Conservation (phyloP, 2,888 invertebrate species). For the Herminia tarsipennalis region DNA sequence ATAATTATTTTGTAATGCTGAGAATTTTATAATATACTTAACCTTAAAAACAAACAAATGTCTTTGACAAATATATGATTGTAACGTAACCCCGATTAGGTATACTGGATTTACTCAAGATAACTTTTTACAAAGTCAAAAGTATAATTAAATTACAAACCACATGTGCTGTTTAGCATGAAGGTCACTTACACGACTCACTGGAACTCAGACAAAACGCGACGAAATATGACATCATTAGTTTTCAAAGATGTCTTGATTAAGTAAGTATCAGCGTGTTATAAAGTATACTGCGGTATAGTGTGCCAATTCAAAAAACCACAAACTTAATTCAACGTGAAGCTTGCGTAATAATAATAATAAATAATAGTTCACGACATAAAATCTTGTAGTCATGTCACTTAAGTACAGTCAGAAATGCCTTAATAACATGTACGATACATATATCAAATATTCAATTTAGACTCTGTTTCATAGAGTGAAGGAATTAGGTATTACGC, state of each 20-base stretch:
- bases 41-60: no score
- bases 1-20: no score
- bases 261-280: constrained; percentile 35
- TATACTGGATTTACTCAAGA: constrained; percentile 29
- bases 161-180: constrained; percentile 61
- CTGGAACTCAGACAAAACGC: constrained; percentile 57
- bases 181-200: constrained; percentile 63
- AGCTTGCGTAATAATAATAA: constrained; percentile 9
- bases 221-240: constrained; percentile 61
- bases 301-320: constrained; percentile 54
- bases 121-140: constrained; percentile 38
- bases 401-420: no score
- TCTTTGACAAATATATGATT: no score
- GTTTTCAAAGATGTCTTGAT: constrained; percentile 48
- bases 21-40: no score
- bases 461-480: no score
- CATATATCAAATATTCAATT: no score
- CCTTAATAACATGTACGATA: no score
- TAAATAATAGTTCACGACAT: constrained; percentile 8
- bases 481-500: no score
- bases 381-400: constrained; percentile 9
- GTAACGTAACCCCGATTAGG: no score
- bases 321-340: constrained; percentile 55
- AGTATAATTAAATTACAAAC: constrained; percentile 45
- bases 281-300: constrained; percentile 32